phyloP scores from a whole-genome alignment of 1,140 invertebrate species.

The Ostrea denselamellosa region DNA sequence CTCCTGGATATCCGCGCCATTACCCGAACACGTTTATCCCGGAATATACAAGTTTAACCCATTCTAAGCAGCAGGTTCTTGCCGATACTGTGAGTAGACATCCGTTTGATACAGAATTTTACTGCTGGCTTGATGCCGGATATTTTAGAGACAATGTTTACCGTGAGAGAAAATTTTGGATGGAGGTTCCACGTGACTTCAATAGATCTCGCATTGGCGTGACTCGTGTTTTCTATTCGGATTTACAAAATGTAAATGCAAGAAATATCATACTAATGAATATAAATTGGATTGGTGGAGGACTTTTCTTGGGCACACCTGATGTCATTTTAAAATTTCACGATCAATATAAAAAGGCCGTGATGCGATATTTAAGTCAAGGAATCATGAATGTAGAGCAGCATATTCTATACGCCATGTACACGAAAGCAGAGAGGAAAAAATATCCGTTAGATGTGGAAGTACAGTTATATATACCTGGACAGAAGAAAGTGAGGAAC shows the following conservation, averaged over 20 bases:
- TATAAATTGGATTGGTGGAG: slow-evolving; percentile 50
- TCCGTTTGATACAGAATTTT: slow-evolving; percentile 59
- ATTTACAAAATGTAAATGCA: slow-evolving; percentile 8
- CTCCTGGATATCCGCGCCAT: slow-evolving; percentile 58
- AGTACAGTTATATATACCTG: slow-evolving; percentile 45
- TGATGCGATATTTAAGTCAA: slow-evolving; percentile 58
- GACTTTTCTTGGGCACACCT: slow-evolving; percentile 45
- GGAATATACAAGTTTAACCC: slow-evolving; percentile 63
- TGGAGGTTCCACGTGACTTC: slow-evolving; percentile 63
- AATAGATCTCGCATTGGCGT: slow-evolving; percentile 57
- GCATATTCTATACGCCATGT: slow-evolving; percentile 58
- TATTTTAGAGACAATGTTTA: slow-evolving; percentile 59
- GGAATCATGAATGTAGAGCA: slow-evolving; percentile 70
- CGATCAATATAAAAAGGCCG: slow-evolving; percentile 47
- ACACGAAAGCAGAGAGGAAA: slow-evolving; percentile 43
- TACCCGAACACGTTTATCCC: slow-evolving; percentile 61
- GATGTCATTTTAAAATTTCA: slow-evolving; percentile 32
- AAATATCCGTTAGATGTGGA: slow-evolving; percentile 40
- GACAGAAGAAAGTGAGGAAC: background rate
- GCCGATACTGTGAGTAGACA: slow-evolving; percentile 48
- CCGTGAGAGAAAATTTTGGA: slow-evolving; percentile 49
- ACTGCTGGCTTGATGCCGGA: slow-evolving; percentile 67
- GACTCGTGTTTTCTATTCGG: slow-evolving; percentile 55
- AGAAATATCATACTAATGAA: slow-evolving; percentile 56
- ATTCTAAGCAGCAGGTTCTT: slow-evolving; percentile 63